Base-by-base conservation (phyloP, 2,888 invertebrate species). In the Branchinecta sandiegonensis region DNA sequence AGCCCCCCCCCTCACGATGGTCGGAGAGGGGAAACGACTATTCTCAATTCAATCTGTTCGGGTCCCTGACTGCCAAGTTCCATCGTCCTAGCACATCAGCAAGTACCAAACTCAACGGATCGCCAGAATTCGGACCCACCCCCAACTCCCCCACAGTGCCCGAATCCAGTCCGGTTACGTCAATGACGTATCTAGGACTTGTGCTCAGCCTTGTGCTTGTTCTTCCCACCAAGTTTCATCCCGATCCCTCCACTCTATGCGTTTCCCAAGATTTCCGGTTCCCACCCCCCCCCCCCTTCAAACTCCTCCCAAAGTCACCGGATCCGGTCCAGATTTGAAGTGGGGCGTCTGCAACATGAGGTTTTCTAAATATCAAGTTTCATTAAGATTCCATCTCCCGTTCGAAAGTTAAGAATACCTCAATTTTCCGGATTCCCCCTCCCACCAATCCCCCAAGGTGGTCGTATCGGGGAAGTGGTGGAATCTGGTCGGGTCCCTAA, bases 221-320 rank as follows among this genome's bases (percentile, higher is more conserved):
- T 50, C 50, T 50, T 13, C n/a, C 13, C n/a, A 50, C n/a, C 50
- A 50, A 50, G 1, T n/a, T n/a, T 50, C 50, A 50, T 50, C n/a
- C 13, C 13, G 50, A 50, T 50, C 50, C 50, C 2, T 13, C n/a
- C 50, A 50, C 50, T n/a, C 50, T 2, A 13, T 2, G n/a, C 50
- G n/a, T 50, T 50, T 50, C n/a, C 50, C 50, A 50, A 50, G n/a
- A 50, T 13, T 50, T 50, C 50, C 50, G n/a, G n/a, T 13, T n/a
- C n/a, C n/a, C n/a, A n/a, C n/a, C n/a, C 50, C 50, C 50, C 50
- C 50, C n/a, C 50, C 50, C 23, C 3, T 3, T 23, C 3, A 1
- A 50, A 13, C 50, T 50, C 50, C 50, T 13, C n/a, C n/a, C 50
- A 50, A 50, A 13, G 50, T 50, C 50, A 50, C 50, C 50, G 50